Conservation (phyloP, 2,888 invertebrate species). For the Drosophila histrio region DNA sequence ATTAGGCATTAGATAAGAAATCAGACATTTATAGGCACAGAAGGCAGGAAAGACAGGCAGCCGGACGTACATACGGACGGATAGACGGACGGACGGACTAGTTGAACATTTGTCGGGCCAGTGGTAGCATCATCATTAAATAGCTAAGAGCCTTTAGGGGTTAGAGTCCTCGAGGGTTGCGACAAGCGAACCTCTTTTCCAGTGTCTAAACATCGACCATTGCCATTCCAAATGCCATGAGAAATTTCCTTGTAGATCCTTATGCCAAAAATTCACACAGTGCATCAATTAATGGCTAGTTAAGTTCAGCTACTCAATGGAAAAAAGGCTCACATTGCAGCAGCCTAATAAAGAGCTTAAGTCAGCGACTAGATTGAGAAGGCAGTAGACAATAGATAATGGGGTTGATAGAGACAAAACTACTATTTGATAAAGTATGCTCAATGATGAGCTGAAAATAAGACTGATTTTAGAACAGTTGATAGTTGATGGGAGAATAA, state of each 20-base stretch:
- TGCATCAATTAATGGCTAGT: slow-evolving; percentile 36
- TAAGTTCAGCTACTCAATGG: slow-evolving; percentile 4
- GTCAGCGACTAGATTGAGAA: not conserved
- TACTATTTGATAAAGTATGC: not conserved
- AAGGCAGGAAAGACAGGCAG: slow-evolving; percentile 11
- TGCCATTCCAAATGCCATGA: not conserved
- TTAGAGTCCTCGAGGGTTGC: slow-evolving; percentile 24
- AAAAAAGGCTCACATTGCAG: not conserved
- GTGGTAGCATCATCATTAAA: slow-evolving; percentile 34
- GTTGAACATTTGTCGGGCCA: slow-evolving; percentile 25
- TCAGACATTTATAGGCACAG: slow-evolving; percentile 76
- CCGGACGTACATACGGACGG: slow-evolving; percentile 5
- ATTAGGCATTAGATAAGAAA: slow-evolving; percentile 81
- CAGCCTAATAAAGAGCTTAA: not conserved
- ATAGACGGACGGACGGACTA: slow-evolving; percentile 23
- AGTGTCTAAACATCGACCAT: slow-evolving; percentile 1
- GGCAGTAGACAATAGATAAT: not conserved
- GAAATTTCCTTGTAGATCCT: slow-evolving; percentile 8
- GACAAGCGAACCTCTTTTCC: slow-evolving; percentile 1
- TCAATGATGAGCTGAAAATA: not conserved
- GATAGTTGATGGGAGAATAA: not conserved
- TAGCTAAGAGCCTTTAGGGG: slow-evolving; percentile 19
- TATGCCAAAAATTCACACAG: not conserved
- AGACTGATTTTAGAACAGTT: not conserved
- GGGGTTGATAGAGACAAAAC: not conserved